Conservation (phyloP, 2,797 vertebrate genomes). For the Myiothlypis coronata region DNA sequence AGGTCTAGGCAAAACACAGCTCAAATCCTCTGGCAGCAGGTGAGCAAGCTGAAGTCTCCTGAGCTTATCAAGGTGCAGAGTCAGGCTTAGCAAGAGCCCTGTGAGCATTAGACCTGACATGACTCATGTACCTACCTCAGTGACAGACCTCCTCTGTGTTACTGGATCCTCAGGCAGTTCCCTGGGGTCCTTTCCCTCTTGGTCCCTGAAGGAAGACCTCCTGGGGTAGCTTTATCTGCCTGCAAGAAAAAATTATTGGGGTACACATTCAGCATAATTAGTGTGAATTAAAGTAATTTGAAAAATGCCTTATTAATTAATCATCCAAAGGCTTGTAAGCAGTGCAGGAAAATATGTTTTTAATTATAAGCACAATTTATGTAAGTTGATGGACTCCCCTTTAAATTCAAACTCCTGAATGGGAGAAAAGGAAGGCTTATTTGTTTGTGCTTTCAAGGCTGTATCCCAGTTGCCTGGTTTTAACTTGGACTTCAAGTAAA, state of each 20-base stretch:
- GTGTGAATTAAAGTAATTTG: slow-evolving; percentile 16
- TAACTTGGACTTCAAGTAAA: slow-evolving; percentile 21
- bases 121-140: background rate
- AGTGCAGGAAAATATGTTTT: background rate
- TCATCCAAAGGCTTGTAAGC: slow-evolving; percentile 14
- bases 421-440: background rate
- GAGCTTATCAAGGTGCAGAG: background rate
- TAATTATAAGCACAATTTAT: slow-evolving; percentile 37
- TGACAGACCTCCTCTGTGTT: background rate
- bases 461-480: background rate
- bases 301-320: slow-evolving; percentile 36
- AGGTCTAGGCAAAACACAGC: background rate
- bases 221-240: background rate
- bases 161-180: background rate
- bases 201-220: background rate
- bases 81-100: background rate
- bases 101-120: accelerated
- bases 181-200: background rate
- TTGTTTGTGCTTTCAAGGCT: slow-evolving; percentile 11
- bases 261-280: slow-evolving; percentile 26
- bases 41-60: background rate
- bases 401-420: background rate
- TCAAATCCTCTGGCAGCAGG: background rate
- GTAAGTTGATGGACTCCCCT: background rate
- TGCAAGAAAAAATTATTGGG: slow-evolving; percentile 14